Percentiles rank a stretch among this genome's conserved stretches.
Conservation (phyloP, 2,888 invertebrate genomes). For the Dascillus cervinus region DNA sequence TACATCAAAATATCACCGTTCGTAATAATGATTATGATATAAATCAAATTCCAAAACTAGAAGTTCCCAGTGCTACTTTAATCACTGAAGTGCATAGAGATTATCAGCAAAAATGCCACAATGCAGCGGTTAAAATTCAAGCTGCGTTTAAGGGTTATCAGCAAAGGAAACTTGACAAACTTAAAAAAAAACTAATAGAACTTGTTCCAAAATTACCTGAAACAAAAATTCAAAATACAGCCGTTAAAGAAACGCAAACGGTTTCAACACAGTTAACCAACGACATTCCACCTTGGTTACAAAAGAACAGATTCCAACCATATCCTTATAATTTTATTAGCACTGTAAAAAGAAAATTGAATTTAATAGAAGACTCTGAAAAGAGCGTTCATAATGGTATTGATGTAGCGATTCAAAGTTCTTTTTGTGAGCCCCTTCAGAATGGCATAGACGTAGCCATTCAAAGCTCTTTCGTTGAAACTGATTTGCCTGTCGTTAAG, state of each 20-base stretch:
- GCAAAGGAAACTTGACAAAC: conserved; percentile 18
- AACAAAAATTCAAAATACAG: conserved; percentile 8
- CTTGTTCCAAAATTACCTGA: too few relatives aligned
- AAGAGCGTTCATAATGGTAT: too few relatives aligned
- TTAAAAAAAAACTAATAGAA: conserved; percentile 6
- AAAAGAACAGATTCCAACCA: conserved; percentile 38
- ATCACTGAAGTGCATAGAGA: not conserved
- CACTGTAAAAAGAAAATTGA: conserved; percentile 51
- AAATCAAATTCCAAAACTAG: conserved; percentile 23
- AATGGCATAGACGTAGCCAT: conserved; percentile 1
- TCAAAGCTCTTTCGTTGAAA: not conserved
- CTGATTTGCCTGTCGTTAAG: too few relatives aligned
- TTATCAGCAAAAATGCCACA: conserved; percentile 3
- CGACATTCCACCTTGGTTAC: conserved; percentile 36
- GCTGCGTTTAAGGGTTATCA: conserved; percentile 23
- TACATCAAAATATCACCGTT: conserved; percentile 21
- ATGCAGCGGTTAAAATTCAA: conserved; percentile 26
- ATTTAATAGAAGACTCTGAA: conserved; percentile 28
- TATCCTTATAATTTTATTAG: conserved; percentile 55
- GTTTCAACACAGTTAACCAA: too few relatives aligned
- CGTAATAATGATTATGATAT: conserved; percentile 24
- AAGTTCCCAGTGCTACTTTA: conserved; percentile 2
- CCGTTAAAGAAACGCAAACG: conserved; percentile 18
- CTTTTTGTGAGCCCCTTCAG: conserved; percentile 10
- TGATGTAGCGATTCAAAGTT: conserved; percentile 28